phyloP scores from a whole-genome alignment of 1,140 invertebrate genomes.

The Ips typographus region DNA sequence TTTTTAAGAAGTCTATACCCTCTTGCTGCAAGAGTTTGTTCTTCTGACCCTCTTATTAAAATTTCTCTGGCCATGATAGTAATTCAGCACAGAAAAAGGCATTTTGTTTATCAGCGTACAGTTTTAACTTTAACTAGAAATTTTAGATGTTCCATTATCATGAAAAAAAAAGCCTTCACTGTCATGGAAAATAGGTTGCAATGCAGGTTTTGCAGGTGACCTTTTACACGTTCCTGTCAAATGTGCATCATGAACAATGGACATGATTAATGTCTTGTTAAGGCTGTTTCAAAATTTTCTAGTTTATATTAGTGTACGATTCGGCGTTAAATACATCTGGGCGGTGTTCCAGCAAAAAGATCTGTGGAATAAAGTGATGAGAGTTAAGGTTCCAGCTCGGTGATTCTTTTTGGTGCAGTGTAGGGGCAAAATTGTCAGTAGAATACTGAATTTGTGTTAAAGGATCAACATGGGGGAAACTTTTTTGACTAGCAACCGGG shows the following conservation, averaged over 20 bases:
- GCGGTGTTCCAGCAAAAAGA: conserved; percentile 7
- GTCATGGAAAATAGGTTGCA: no score
- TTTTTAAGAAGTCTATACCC: conserved; percentile 64
- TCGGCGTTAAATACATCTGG: conserved; percentile 32
- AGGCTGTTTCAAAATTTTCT: conserved; percentile 44
- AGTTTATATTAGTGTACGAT: conserved; percentile 35
- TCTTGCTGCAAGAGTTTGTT: conserved; percentile 56
- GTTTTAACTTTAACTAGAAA: conserved; percentile 9
- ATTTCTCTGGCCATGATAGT: conserved; percentile 25
- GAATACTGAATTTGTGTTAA: no score
- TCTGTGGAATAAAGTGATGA: conserved; percentile 11
- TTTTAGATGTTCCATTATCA: no score
- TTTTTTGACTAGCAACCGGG: conserved; percentile 54
- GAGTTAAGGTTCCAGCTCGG: conserved; percentile 9
- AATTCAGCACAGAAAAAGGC: neutral
- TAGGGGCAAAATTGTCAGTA: conserved; percentile 16
- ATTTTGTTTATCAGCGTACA: neutral
- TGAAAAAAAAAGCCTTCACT: no score
- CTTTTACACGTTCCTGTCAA: no score
- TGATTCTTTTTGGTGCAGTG: no score
- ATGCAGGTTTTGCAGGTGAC: no score
- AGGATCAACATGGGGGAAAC: conserved; percentile 21
- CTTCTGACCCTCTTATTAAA: conserved; percentile 55
- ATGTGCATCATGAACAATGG: conserved; percentile 27
- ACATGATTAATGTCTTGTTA: conserved; percentile 40